A percentile compares a stretch with the other conserved stretches of the same genome.
phyloP scores from a whole-genome alignment of 2,888 invertebrate species.

The Rhingia rostrata region DNA sequence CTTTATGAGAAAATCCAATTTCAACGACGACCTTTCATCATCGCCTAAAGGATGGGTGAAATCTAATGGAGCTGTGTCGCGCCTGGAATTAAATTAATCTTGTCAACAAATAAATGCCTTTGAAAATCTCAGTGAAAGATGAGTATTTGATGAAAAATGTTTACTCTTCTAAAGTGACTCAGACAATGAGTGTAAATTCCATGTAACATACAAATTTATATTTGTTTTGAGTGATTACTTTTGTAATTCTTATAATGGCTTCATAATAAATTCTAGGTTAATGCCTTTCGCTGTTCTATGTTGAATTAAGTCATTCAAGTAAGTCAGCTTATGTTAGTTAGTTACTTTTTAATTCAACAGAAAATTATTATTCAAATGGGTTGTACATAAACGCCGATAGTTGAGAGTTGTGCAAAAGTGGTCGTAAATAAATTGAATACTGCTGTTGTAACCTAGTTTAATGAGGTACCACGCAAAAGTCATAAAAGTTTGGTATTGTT shows the following conservation, averaged over 20 bases:
- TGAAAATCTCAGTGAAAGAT: background rate
- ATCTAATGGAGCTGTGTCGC: background rate
- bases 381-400: background rate
- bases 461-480: background rate
- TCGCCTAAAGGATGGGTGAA: too few species aligned
- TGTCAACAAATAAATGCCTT: constrained; percentile 28
- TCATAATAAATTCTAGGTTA: constrained; percentile 5
- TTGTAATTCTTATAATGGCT: background rate
- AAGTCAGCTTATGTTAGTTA: background rate
- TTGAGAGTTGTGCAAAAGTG: constrained; percentile 9
- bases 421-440: constrained; percentile 34
- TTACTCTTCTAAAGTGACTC: background rate
- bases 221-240: background rate
- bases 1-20: background rate
- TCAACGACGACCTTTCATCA: background rate
- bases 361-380: background rate
- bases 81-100: constrained; percentile 16
- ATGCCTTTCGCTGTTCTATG: background rate
- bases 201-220: background rate
- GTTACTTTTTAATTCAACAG: background rate
- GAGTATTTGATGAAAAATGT: constrained; percentile 3
- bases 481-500: background rate
- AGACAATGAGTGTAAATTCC: constrained; percentile 1
- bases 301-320: background rate
- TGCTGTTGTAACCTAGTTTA: constrained; percentile 46